Base-by-base conservation (phyloP, 2,888 invertebrate genomes). In the Blastobasis adustella region DNA sequence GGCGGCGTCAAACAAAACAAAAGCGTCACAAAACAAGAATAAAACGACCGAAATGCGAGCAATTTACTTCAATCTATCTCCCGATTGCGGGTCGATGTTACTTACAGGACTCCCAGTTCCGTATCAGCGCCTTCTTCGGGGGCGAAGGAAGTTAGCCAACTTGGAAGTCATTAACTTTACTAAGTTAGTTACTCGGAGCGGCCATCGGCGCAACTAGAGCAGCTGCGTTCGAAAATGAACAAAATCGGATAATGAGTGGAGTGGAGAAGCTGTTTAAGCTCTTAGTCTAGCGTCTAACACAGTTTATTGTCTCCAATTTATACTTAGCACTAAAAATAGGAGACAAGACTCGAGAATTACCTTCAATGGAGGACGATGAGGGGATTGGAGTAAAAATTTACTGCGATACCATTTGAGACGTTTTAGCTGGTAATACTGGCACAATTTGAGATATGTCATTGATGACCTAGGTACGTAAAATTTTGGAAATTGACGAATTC, bases 101-200 rank as follows among this genome's bases (percentile, higher is more conserved):
- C 71, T 70, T 73, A 69, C 65, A 62, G 61, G 23, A 23, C 23
- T 23, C 63, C 69, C 72, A 71, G 76, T 76, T 70, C 58, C 59
- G 68, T 64, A 69, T 70, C 70, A 63, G 55, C 58, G 64, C 60
- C 60, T 69, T 57, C 60, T 63, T 65, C 59, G 57, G 52, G 45
- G 54, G 50, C 58, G 57, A 54, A 64, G 54, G 48, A 55, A 60
- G 58, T 63, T 66, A 65, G 69, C 63, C 57, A 69, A 76, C 67
- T 79, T 75, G 61, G 66, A 47, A 74, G 72, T 73, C 74, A 77
- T 78, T 79, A 78, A 77, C 75, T 79, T 73, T 62, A 63, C 63
- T 75, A 76, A 78, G 71, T 77, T 72, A 62, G 73, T 79, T 76
- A 70, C 69, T 65, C 57, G 55, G 59, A 58, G 62, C 58, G 59